phyloP scores from a whole-genome alignment of 2,888 invertebrate genomes.

The Aphodius granarius region DNA sequence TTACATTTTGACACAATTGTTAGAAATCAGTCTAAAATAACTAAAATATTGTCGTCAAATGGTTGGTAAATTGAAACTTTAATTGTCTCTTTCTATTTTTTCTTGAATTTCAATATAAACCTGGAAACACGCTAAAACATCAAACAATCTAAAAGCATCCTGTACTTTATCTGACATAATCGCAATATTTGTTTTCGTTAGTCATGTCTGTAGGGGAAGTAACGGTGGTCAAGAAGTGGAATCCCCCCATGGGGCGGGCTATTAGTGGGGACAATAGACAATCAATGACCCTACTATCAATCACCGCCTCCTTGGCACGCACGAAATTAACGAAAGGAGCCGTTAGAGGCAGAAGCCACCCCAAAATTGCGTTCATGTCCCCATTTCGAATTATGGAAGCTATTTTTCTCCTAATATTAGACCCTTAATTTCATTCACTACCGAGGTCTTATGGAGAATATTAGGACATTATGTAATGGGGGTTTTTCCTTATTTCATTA shows the following conservation, averaged over 20 bases:
- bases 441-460: neutral
- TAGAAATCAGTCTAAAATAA: too few relatives aligned
- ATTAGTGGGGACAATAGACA: slow-evolving; percentile 10
- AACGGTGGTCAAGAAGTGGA: neutral
- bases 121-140: too few relatives aligned
- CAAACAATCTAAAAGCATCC: neutral
- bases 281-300: slow-evolving; percentile 9
- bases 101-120: too few relatives aligned
- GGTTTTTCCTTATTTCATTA: too few relatives aligned
- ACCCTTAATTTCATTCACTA: neutral
- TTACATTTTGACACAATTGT: too few relatives aligned
- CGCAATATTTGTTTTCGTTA: neutral
- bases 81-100: too few relatives aligned
- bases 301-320: slow-evolving; percentile 9
- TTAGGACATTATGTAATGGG: neutral
- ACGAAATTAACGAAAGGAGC: neutral
- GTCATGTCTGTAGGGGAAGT: neutral
- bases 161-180: neutral
- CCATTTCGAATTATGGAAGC: neutral
- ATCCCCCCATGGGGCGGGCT: neutral
- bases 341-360: neutral
- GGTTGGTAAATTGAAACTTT: too few relatives aligned
- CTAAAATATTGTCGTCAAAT: too few relatives aligned
- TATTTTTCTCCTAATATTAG: neutral
- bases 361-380: neutral